Conservation (phyloP, 2,888 invertebrate genomes). For the Allophyes oxyacanthae region DNA sequence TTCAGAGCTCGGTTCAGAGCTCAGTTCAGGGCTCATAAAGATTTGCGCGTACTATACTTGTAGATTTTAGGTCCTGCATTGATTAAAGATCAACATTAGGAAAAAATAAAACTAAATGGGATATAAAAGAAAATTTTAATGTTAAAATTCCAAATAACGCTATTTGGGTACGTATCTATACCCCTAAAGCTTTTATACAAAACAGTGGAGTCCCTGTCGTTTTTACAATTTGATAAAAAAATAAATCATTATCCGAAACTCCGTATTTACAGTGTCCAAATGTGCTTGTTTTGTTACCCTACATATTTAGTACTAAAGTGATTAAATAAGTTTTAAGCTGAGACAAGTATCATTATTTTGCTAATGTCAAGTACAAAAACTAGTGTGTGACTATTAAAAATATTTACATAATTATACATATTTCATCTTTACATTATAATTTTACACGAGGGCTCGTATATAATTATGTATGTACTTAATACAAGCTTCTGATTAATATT, state of each 20-base stretch:
- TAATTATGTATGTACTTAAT: slow-evolving; percentile 42
- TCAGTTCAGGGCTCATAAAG: no score
- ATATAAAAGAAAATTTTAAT: slow-evolving; percentile 71
- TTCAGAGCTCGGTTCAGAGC: no score
- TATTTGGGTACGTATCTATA: slow-evolving; percentile 62
- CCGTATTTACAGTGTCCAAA: slow-evolving; percentile 75
- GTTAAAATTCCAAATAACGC: slow-evolving; percentile 76
- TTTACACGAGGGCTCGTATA: slow-evolving; percentile 61
- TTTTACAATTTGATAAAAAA: slow-evolving; percentile 82
- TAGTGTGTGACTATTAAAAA: slow-evolving; percentile 69
- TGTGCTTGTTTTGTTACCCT: slow-evolving; percentile 56
- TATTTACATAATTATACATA: slow-evolving; percentile 81
- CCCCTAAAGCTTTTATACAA: slow-evolving; percentile 68
- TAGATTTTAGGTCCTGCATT: no score
- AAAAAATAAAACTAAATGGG: slow-evolving; percentile 58
- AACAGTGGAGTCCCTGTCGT: slow-evolving; percentile 67
- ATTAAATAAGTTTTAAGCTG: slow-evolving; percentile 63
- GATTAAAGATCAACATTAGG: slow-evolving; percentile 39
- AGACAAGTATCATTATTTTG: slow-evolving; percentile 58
- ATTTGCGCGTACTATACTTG: no score
- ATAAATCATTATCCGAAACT: slow-evolving; percentile 75
- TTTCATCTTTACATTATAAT: slow-evolving; percentile 65
- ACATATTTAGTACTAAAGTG: slow-evolving; percentile 52
- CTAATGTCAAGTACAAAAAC: slow-evolving; percentile 79
- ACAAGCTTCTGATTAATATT: slow-evolving; percentile 49